These are phyloP conservation scores for Tetrao urogallus DNA, from an alignment of 2,113 vertebrate species.

Conservation along the genomic window DNA sequence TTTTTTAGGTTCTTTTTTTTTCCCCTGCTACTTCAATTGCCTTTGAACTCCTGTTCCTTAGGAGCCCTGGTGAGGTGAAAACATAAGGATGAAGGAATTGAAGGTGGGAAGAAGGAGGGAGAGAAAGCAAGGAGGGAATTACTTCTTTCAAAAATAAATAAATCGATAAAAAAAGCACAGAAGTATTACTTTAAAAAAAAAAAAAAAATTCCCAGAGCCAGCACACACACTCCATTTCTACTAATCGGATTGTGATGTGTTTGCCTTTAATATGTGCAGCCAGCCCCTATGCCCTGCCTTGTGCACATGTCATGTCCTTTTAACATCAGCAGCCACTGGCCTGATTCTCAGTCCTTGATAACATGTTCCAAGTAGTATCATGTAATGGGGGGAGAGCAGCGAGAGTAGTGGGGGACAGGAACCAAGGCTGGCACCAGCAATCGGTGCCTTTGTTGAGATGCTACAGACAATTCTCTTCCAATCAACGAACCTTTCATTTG, in stretches of 20 bases:
- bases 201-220: constrained; percentile 29
- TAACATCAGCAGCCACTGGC: constrained; percentile 94
- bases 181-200: constrained; percentile 40
- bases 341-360: constrained; percentile 81
- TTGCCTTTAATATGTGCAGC: constrained; percentile 92
- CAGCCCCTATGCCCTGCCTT: constrained; percentile 85
- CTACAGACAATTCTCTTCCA: constrained; percentile 4
- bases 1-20: neutral
- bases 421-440: neutral
- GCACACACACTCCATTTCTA: constrained; percentile 58
- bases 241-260: constrained; percentile 77
- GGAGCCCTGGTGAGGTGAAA: constrained; percentile 41
- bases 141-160: constrained; percentile 60
- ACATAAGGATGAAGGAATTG: neutral
- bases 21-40: neutral
- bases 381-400: neutral
- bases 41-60: constrained; percentile 29
- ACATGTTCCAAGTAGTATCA: constrained; percentile 67
- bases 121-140: constrained; percentile 43
- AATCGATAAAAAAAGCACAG: constrained; percentile 65
- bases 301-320: constrained; percentile 95
- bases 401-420: neutral
- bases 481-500: neutral
- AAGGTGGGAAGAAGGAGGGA: constrained; percentile 8
- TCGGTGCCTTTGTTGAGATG: neutral